phyloP scores from a whole-genome alignment of 2,888 invertebrate species.

The Kuschelorhynchus macadamiae region DNA sequence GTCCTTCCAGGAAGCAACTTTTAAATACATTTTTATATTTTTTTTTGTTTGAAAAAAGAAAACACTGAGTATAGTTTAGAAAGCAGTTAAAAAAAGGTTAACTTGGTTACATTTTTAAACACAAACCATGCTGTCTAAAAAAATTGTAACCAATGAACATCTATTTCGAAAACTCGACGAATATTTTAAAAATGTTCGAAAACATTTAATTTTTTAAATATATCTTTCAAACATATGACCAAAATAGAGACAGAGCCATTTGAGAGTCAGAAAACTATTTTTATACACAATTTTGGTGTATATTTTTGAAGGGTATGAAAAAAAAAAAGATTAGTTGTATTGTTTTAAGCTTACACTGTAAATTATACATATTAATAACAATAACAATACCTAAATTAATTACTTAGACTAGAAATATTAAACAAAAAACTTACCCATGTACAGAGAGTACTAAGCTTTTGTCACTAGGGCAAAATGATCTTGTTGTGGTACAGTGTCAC shows the following conservation, averaged over 20 bases:
- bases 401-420: background rate
- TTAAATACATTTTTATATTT: conserved; percentile 55
- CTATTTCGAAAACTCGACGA: conserved; percentile 54
- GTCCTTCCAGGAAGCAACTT: conserved; percentile 83
- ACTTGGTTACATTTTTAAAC: conserved; percentile 11
- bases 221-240: conserved; percentile 57
- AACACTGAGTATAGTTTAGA: conserved; percentile 50
- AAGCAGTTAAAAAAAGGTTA: conserved; percentile 21
- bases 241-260: conserved; percentile 61
- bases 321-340: conserved; percentile 45
- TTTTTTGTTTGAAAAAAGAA: conserved; percentile 34
- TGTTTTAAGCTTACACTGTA: background rate
- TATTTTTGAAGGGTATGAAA: conserved; percentile 62
- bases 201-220: conserved; percentile 51
- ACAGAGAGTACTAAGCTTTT: too few relatives aligned
- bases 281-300: conserved; percentile 43
- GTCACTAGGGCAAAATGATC: background rate
- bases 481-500: conserved; percentile 5
- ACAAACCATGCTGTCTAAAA: background rate
- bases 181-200: conserved; percentile 64
- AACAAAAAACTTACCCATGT: conserved; percentile 22
- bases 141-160: too few relatives aligned
- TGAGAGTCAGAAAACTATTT: conserved; percentile 51
- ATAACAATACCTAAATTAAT: conserved; percentile 1
- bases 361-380: conserved; percentile 1